Evolutionary conservation across 1,140 invertebrate genomes (phyloP), one percentile per base, ranked within the genome.

Genomic region (Cherax quadricarinatus): DNA sequence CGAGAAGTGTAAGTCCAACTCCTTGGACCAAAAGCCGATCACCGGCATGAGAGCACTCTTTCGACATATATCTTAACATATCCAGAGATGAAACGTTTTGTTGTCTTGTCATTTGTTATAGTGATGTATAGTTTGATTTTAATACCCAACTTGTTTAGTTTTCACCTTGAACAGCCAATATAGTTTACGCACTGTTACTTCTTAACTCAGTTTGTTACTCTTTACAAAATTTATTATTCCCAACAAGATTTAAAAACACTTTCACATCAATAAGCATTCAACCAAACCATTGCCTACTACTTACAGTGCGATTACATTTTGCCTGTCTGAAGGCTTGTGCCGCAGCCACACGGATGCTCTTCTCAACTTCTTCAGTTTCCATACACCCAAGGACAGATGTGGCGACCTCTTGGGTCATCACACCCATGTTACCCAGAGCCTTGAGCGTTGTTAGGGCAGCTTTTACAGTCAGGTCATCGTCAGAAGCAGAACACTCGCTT

Each of bases 341-440:
- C 14, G 90, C 90, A 9, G 90, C 90, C 73, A 91, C 84, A 51
- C 90, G 90, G 51, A 73, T 51, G 57, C 53, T 91, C 75, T 16
- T 86, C 48, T 91, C 79, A 6, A 66, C 62, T 30, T 41, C 62
- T 57, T 91, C 79, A 3, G 24, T 79, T 5, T 91, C 75, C 83
- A 91, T 81, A 30, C 85, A 91, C 4, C 18, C 18, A 18, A 87
- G 6, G 16, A 85, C 84, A 24, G 62, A 62, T 10, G 21, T 66
- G n/a, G 90, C 60, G 48, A 73, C 84, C 48, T 86, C 90, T 51
- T 75, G 75, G 30, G 90, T 91, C 70, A 86, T 80, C 1, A 91
- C 84, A 9, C 90, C 90, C 75, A 86, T 91, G 73, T 91, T 91
- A 21, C 83, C 90, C n/a, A 91, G n/a, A 18, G 75, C 62, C 78